A percentile compares a stretch with the other conserved stretches of the same genome.
phyloP scores from a whole-genome alignment of 1,140 invertebrate species.

The Ostrea edulis region DNA sequence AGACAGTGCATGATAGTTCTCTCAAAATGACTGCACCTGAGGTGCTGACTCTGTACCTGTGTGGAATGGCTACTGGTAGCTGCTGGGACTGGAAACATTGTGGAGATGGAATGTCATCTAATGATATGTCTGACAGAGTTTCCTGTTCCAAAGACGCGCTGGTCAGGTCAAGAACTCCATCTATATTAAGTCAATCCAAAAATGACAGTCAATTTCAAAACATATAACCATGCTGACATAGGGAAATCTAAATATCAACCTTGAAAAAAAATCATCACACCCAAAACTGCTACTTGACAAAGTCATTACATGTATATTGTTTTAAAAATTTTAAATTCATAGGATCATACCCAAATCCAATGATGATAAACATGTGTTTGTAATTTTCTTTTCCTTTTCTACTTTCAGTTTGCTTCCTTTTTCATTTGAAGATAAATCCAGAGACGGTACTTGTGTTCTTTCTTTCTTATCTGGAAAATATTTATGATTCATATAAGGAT shows the following conservation, averaged over 20 bases:
- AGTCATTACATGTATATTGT: too few relatives aligned
- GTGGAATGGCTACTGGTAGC: constrained; percentile 15
- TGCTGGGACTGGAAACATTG: constrained; percentile 9
- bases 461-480: not conserved
- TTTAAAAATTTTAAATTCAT: not conserved
- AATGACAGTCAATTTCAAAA: not conserved
- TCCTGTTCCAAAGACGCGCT: constrained; percentile 9
- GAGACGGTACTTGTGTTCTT: not conserved
- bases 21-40: too few relatives aligned
- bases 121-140: constrained; percentile 20
- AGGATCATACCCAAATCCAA: not conserved
- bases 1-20: too few relatives aligned
- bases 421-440: not conserved
- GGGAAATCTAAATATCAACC: too few relatives aligned
- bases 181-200: not conserved
- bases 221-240: too few relatives aligned
- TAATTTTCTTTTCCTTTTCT: constrained; percentile 30
- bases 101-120: constrained; percentile 26
- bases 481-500: not conserved
- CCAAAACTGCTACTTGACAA: too few relatives aligned
- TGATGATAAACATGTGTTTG: not conserved
- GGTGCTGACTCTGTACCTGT: not conserved
- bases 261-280: too few relatives aligned
- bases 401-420: not conserved
- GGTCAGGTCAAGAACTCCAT: constrained; percentile 19